phyloP scores from a whole-genome alignment of 1,140 invertebrate genomes.

The Plectus sambesii region DNA sequence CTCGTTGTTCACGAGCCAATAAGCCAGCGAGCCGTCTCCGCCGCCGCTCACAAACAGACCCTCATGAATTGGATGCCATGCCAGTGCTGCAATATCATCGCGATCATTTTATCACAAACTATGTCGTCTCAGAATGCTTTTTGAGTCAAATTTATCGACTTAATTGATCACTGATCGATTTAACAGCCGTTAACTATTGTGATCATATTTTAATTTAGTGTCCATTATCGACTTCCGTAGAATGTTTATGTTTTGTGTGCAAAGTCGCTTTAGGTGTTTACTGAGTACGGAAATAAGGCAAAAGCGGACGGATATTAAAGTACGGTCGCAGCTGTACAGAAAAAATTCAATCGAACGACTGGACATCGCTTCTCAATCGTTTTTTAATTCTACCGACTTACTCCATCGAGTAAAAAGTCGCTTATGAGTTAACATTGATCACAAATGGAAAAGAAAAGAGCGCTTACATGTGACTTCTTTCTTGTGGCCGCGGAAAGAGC shows the following conservation, averaged over 20 bases:
- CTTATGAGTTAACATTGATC: too few species aligned
- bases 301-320: too few species aligned
- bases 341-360: too few species aligned
- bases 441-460: slow-evolving; percentile 14
- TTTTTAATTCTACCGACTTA: background rate
- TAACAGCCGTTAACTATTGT: background rate
- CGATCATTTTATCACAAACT: slow-evolving; percentile 1
- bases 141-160: slow-evolving; percentile 16
- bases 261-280: too few species aligned
- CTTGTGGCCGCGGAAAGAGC: slow-evolving; percentile 94
- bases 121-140: background rate
- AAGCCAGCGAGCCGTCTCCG: slow-evolving; percentile 79
- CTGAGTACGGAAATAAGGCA: too few species aligned
- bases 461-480: slow-evolving; percentile 79
- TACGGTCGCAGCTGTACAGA: too few species aligned
- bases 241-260: too few species aligned
- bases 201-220: background rate
- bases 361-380: too few species aligned
- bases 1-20: slow-evolving; percentile 91
- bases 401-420: background rate
- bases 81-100: slow-evolving; percentile 54
- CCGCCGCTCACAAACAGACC: slow-evolving; percentile 89
- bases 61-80: slow-evolving; percentile 96
- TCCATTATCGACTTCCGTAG: too few species aligned
- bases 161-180: slow-evolving; percentile 26